Evolutionary conservation across 2,113 vertebrate genomes (phyloP), one percentile per base, ranked within the genome.

Genomic region (Dryoscopus gambensis): DNA sequence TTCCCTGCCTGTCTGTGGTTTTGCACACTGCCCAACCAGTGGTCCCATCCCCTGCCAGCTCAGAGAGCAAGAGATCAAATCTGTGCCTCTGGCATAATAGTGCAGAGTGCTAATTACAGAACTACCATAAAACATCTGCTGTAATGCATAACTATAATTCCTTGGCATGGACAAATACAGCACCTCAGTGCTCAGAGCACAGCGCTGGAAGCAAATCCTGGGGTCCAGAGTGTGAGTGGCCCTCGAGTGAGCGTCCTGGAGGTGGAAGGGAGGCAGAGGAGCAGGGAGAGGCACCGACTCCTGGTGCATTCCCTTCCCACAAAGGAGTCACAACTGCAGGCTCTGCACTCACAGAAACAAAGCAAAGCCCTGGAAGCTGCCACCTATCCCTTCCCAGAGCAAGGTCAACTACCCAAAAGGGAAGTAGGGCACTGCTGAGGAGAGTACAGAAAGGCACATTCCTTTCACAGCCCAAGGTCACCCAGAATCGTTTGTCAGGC

Each of bases 121-220:
- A 89, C 55, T 87, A 93, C 85, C 91, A 84, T 86, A 90, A 95
- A 96, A 80, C 92, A 92, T 95, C 91, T 96, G 92, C 95, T 97
- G 88, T 49, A 69, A 86, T 86, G 53, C 89, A 81, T 93, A 96
- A 92, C 57, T 80, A 18, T 86, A 87, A 81, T 62, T 93, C 92
- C 71, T 55, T 87, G 92, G 93, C 92, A 87, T 19, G n/a, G 62
- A 84, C 56, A 92, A 71, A 93, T 25, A 53, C 64, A 73, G 56
- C 86, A 94, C 93, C 93, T 90, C 95, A 24, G 46, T 25, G 9
- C 44, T 97, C 73, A 52, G 60, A 89, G 44, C n/a, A 14, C 9
- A 14, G 28, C 3, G 49, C 59, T 78, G 37, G 33, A 65, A 69
- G 62, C 2, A 73, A 80, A 89, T 55, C 57, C 49, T 19, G 57